Conservation (phyloP, 2,797 vertebrate genomes). For the Halcyon smyrnensis region DNA sequence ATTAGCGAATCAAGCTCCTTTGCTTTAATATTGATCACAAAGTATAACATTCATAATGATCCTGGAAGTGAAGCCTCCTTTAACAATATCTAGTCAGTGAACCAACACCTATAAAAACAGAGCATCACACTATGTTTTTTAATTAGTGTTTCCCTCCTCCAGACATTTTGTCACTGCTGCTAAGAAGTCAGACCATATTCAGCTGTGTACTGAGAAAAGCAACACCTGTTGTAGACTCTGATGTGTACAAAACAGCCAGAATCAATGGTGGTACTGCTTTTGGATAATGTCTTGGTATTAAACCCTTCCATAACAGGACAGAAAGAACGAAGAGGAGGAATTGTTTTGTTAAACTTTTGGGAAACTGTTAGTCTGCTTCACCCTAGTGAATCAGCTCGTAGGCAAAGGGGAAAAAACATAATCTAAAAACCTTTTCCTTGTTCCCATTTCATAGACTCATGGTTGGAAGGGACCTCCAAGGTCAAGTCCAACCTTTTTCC, state of each 20-base stretch:
- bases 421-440: not conserved
- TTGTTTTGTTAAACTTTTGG: not conserved
- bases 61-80: not conserved
- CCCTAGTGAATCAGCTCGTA: not conserved
- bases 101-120: not conserved
- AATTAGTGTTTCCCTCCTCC: not conserved
- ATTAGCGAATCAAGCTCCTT: not conserved
- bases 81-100: not conserved
- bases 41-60: accelerated
- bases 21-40: not conserved
- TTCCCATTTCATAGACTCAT: too few species aligned
- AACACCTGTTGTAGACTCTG: not conserved
- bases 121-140: not conserved
- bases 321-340: not conserved
- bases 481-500: too few species aligned
- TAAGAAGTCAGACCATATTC: not conserved
- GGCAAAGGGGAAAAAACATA: not conserved
- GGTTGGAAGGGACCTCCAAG: too few species aligned
- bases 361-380: not conserved
- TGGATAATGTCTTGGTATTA: not conserved
- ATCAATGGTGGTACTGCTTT: not conserved
- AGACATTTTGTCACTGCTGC: not conserved
- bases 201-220: not conserved
- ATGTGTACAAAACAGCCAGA: not conserved
- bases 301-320: not conserved